Conservation (phyloP, 2,797 vertebrate genomes). For the Gallinago stenura region DNA sequence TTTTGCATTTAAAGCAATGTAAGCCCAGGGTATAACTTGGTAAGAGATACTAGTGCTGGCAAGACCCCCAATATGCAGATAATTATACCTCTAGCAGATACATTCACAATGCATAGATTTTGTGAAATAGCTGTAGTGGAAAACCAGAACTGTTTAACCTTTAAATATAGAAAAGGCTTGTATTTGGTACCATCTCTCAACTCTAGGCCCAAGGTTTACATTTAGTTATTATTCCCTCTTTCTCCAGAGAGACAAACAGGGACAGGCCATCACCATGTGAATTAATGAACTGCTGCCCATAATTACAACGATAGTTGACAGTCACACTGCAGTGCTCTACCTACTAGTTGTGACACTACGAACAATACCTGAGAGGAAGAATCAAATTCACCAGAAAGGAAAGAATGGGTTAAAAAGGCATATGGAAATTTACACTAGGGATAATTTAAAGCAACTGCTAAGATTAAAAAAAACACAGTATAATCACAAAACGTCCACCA, state of each 20-base stretch:
- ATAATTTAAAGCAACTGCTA: conserved; percentile 50
- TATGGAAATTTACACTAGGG: conserved; percentile 47
- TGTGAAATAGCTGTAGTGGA: not conserved
- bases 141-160: not conserved
- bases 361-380: conserved; percentile 29
- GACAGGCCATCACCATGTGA: conserved; percentile 38
- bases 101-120: not conserved
- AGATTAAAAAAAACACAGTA: not conserved
- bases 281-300: conserved; percentile 60
- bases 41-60: not conserved
- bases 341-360: not conserved
- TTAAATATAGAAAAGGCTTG: not conserved
- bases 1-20: not conserved
- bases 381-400: conserved; percentile 6
- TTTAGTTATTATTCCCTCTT: conserved; percentile 31
- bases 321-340: not conserved
- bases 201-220: not conserved
- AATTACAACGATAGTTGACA: conserved; percentile 62
- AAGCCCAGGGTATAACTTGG: not conserved
- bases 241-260: conserved; percentile 44
- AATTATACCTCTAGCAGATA: not conserved
- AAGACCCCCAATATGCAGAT: not conserved
- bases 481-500: conserved; percentile 51
- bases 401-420: conserved; percentile 62
- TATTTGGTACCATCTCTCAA: not conserved